Conservation (phyloP, 2,797 vertebrate genomes). For the Okamejei kenojei region DNA sequence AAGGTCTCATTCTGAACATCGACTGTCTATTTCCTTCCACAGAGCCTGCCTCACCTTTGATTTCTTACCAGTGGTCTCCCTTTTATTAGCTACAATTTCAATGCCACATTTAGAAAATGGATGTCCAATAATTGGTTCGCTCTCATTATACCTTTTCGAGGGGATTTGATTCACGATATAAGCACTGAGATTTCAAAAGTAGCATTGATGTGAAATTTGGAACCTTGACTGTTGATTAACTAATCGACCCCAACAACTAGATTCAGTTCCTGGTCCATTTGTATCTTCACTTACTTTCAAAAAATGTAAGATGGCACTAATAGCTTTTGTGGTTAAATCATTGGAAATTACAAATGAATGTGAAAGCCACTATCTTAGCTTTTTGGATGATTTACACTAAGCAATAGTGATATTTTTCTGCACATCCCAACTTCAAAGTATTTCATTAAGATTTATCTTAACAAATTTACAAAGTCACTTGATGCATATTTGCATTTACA, state of each 20-base stretch:
- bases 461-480: not conserved
- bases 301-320: not conserved
- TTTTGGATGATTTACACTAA: not conserved
- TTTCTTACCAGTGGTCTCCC: too few relatives aligned
- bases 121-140: not conserved
- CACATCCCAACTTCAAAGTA: not conserved
- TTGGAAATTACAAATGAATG: conserved; percentile 18
- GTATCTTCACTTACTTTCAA: not conserved
- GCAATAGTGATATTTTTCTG: not conserved
- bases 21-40: too few relatives aligned
- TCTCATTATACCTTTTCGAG: not conserved
- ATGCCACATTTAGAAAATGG: not conserved
- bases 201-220: not conserved
- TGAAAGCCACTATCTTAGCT: conserved; percentile 3
- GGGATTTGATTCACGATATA: not conserved
- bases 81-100: not conserved
- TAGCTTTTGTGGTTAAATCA: conserved; percentile 23
- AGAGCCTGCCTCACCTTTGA: too few relatives aligned
- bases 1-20: too few relatives aligned
- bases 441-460: not conserved
- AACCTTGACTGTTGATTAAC: not conserved
- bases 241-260: not conserved
- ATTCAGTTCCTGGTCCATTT: not conserved
- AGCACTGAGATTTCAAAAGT: not conserved
- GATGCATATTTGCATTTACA: not conserved